Evolutionary conservation across 2,113 vertebrate species (phyloP).

Genomic region (Apteryx owenii): DNA sequence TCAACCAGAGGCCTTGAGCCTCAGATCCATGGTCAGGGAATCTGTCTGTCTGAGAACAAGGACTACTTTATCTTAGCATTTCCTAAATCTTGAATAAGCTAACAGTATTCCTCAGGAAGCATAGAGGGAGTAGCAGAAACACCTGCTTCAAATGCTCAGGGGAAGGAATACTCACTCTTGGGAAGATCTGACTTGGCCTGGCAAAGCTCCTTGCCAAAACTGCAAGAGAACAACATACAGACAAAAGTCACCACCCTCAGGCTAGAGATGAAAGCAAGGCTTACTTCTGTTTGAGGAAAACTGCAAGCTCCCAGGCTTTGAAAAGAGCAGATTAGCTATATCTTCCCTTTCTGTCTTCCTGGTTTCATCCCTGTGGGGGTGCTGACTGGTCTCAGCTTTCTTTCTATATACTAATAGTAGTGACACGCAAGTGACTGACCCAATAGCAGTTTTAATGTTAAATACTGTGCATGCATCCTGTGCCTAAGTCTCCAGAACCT

Average conservation of each 20-base stretch:
- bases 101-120: neutral
- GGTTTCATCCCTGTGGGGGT: neutral
- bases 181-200: constrained; percentile 87
- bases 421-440: neutral
- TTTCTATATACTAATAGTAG: neutral
- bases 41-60: neutral
- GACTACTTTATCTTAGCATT: neutral
- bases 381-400: neutral
- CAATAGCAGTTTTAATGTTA: neutral
- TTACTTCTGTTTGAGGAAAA: neutral
- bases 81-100: neutral
- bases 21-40: neutral
- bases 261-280: neutral
- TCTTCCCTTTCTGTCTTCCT: neutral
- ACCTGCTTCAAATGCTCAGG: neutral
- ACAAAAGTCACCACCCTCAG: neutral
- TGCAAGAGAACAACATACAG: constrained; percentile 62
- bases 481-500: neutral
- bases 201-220: constrained; percentile 93
- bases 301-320: neutral
- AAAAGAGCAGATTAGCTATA: neutral
- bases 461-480: neutral
- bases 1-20: neutral
- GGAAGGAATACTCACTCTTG: constrained; percentile 88
- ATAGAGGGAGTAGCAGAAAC: neutral